Conservation (phyloP, 2,113 vertebrate species). For the Hiodon alosoides region DNA sequence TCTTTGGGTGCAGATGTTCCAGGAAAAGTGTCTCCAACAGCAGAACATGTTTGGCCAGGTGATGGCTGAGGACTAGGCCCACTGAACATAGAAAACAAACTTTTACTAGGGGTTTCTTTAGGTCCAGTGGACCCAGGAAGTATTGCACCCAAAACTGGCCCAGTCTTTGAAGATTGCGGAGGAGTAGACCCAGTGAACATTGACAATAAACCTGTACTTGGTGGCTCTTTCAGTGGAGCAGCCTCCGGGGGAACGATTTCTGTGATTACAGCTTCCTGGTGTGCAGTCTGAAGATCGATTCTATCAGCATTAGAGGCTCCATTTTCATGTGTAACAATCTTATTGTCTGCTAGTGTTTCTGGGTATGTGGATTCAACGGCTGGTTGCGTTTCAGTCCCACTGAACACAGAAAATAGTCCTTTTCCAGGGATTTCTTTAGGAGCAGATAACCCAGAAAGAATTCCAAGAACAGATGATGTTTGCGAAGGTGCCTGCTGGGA, state of each 20-base stretch:
- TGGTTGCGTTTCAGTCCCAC: slow-evolving; percentile 30
- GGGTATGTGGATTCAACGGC: not conserved
- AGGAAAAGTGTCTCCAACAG: not conserved
- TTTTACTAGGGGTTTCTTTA: slow-evolving; percentile 40
- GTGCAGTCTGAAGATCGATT: no score
- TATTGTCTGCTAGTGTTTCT: no score
- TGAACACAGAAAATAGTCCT: slow-evolving; percentile 66
- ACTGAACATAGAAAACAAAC: slow-evolving; percentile 67
- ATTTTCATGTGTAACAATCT: no score
- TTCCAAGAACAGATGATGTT: slow-evolving; percentile 29
- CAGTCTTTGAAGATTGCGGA: slow-evolving; percentile 42
- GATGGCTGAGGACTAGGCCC: slow-evolving; percentile 27
- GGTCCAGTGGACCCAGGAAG: slow-evolving; percentile 41
- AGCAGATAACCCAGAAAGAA: slow-evolving; percentile 44
- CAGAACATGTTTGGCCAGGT: no score
- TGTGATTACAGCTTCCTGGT: no score
- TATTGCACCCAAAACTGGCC: slow-evolving; percentile 53
- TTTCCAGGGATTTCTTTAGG: slow-evolving; percentile 39
- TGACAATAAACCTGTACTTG: slow-evolving; percentile 30
- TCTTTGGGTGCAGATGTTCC: slow-evolving; percentile 24
- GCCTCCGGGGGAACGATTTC: not conserved
- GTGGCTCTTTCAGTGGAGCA: slow-evolving; percentile 24
- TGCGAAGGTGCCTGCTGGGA: slow-evolving; percentile 28
- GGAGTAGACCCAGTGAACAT: slow-evolving; percentile 31
- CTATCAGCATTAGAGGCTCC: no score